Evolutionary conservation across 1,140 invertebrate genomes (phyloP), one percentile per base, ranked within the genome.

Genomic region (Episyrphus balteatus): DNA sequence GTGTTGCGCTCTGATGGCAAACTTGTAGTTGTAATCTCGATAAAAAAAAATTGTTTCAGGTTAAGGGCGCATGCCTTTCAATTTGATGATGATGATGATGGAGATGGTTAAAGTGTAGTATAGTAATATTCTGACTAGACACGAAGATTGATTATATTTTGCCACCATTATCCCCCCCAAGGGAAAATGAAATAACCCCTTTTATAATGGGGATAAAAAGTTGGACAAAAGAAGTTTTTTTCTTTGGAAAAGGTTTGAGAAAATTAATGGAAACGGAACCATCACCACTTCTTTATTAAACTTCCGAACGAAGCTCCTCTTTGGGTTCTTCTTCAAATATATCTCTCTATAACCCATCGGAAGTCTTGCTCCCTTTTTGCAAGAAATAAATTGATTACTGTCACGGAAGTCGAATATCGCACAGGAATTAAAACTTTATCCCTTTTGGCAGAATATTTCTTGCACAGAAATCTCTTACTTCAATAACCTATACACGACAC

Each of bases 361-460:
- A 50, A 57, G 48, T n/a, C n/a, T n/a, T n/a, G n/a, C n/a, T n/a
- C n/a, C n/a, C n/a, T n/a, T n/a, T 56, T 57, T 63, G 61, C 59
- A 59, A 63, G 61, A 63, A 63, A 63, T 63, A 63, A 63, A 63
- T 63, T 63, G 61, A 63, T 63, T 63, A 63, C 61, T 63, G 61
- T 63, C 61, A 63, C 61, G 61, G 61, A 63, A 63, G 36, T 37
- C 3, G 9, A 3, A 37, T 14, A 37, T 14, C 15, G 36, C 36
- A n/a, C 15, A 37, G 36, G 36, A 37, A 37, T 37, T 17, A n/a
- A 37, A 14, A n/a, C 13, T 37, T n/a, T 37, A 37, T 37, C 13
- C 36, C 13, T 11, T 37, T 17, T n/a, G 13, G 36, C 13, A 37
- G 11, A 14, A 14, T 14, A 37, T 5, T 3, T 14, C n/a, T 17